phyloP scores from a whole-genome alignment of 1,140 invertebrate species.

The Brachionus koreanus region DNA sequence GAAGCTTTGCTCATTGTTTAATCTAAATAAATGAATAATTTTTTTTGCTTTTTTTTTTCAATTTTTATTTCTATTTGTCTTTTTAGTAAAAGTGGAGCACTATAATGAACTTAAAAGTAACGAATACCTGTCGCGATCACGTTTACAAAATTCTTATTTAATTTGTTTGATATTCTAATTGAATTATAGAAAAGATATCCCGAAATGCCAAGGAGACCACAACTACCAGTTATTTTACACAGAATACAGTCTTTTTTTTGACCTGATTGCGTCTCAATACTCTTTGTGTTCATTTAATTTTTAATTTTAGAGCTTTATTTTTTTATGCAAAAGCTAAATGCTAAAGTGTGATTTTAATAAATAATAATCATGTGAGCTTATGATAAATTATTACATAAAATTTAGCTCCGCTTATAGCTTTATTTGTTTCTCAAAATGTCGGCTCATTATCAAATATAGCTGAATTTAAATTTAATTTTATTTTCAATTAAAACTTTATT shows the following conservation, averaged over 20 bases:
- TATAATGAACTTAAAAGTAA: background rate
- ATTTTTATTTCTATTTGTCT: background rate
- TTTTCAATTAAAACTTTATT: too few species aligned
- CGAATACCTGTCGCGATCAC: conserved; percentile 28
- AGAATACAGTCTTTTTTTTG: conserved; percentile 34
- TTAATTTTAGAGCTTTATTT: background rate
- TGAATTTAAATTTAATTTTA: too few species aligned
- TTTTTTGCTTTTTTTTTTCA: background rate
- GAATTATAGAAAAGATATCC: conserved; percentile 26
- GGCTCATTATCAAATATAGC: background rate
- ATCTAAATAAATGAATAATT: background rate
- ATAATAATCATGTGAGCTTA: background rate
- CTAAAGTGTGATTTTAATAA: background rate
- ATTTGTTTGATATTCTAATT: background rate
- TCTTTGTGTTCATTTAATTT: background rate
- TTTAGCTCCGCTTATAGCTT: background rate
- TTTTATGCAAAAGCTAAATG: background rate
- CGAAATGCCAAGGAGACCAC: conserved; percentile 21
- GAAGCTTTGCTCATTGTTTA: background rate
- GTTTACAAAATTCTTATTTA: background rate
- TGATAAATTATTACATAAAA: background rate
- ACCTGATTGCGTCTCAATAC: background rate
- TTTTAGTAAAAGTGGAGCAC: background rate
- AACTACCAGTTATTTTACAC: conserved; percentile 21
- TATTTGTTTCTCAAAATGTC: background rate